Conservation (phyloP, 2,888 invertebrate genomes). For the Phrixothrix hirtus region DNA sequence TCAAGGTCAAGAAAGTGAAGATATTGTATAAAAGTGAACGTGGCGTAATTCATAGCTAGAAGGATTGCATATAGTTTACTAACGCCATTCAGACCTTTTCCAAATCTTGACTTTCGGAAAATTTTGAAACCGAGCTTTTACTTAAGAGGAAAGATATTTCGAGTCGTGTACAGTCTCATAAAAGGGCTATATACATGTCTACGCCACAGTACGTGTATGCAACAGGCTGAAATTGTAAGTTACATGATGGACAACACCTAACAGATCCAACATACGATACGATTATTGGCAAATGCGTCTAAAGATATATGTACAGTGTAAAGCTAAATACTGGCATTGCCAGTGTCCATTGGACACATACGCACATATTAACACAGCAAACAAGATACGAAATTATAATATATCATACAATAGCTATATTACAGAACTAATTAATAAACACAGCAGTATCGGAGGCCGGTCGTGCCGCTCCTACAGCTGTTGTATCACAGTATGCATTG, state of each 20-base stretch:
- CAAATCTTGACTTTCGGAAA: too few relatives aligned
- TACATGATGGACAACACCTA: constrained; percentile 51
- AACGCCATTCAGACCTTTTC: too few relatives aligned
- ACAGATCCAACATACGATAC: constrained; percentile 53
- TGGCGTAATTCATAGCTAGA: background rate
- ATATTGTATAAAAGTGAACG: constrained; percentile 6
- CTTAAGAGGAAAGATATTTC: constrained; percentile 39
- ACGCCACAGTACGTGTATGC: constrained; percentile 26
- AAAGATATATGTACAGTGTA: constrained; percentile 46
- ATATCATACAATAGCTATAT: constrained; percentile 51
- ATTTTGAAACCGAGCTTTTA: constrained; percentile 40
- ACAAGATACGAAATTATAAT: constrained; percentile 46
- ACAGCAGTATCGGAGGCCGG: constrained; percentile 49
- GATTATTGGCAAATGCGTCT: constrained; percentile 46
- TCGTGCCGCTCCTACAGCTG: constrained; percentile 54
- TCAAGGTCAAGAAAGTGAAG: constrained; percentile 24
- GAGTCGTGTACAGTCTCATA: constrained; percentile 52
- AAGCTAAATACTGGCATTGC: constrained; percentile 56
- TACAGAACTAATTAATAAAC: constrained; percentile 39
- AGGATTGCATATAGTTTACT: too few relatives aligned
- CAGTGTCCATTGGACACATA: constrained; percentile 50
- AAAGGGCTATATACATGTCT: constrained; percentile 39
- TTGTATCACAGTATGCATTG: constrained; percentile 59
- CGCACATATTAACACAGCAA: constrained; percentile 49
- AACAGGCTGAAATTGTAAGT: constrained; percentile 27